phyloP scores from a whole-genome alignment of 2,888 invertebrate genomes.

The Bellardia bayeri region DNA sequence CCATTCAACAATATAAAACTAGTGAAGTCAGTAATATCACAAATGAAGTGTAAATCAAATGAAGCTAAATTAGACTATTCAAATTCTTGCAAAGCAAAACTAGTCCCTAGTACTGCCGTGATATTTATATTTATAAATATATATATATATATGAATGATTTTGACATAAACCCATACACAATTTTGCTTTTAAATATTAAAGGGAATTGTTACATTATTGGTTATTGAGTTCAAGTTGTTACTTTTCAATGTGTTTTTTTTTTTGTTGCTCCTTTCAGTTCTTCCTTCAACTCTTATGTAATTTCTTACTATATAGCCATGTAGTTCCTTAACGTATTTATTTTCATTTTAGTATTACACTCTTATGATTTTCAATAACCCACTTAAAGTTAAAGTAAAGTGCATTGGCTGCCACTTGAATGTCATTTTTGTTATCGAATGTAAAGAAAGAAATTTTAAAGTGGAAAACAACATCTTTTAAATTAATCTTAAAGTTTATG shows the following conservation, averaged over 20 bases:
- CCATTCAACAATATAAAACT: too few species aligned
- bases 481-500: not conserved
- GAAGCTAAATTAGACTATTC: too few species aligned
- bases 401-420: slow-evolving; percentile 52
- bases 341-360: slow-evolving; percentile 40
- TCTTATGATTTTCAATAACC: slow-evolving; percentile 56
- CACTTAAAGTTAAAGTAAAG: slow-evolving; percentile 55
- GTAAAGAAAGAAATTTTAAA: not conserved
- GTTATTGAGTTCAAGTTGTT: slow-evolving; percentile 55
- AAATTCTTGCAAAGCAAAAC: too few species aligned
- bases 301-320: not conserved
- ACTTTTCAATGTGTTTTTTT: not conserved
- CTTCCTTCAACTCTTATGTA: slow-evolving; percentile 3
- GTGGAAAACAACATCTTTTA: not conserved
- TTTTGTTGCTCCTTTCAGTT: not conserved
- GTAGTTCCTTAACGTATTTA: slow-evolving; percentile 6
- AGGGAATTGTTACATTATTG: slow-evolving; percentile 54
- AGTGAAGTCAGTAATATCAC: too few species aligned
- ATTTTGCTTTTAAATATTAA: slow-evolving; percentile 62
- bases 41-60: too few species aligned
- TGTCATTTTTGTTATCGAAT: slow-evolving; percentile 19
- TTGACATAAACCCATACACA: slow-evolving; percentile 52
- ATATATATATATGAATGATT: not conserved
- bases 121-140: not conserved
- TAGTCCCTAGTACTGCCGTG: too few species aligned